A percentile compares a stretch with the other conserved stretches of the same genome.
Conservation (phyloP, 35 echinoderm and acorn worm genomes). For the Amphiura filiformis region DNA sequence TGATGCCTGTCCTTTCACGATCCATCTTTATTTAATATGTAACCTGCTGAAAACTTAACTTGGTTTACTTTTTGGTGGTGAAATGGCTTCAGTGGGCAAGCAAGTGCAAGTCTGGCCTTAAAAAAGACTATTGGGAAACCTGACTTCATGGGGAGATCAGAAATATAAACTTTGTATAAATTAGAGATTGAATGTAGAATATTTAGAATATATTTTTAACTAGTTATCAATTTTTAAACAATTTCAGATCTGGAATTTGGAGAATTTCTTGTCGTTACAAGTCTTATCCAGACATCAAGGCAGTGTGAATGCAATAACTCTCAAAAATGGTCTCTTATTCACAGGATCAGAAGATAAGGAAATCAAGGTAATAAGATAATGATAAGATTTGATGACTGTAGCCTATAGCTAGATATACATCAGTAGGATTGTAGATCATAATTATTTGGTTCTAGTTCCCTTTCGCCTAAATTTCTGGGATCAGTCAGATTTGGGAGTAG, state of each 20-base stretch:
- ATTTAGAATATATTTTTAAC: too few relatives aligned
- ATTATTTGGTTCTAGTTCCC: not conserved
- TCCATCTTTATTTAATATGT: too few relatives aligned
- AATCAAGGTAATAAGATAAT: constrained; percentile 78
- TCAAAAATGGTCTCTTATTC: constrained; percentile 82
- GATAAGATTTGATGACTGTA: not conserved
- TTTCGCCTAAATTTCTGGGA: not conserved
- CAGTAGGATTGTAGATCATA: not conserved
- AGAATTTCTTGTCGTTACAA: constrained; percentile 91
- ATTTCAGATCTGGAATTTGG: constrained; percentile 79
- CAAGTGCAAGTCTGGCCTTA: too few relatives aligned
- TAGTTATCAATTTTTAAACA: not conserved
- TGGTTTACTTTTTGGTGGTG: too few relatives aligned
- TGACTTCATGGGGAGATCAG: too few relatives aligned
- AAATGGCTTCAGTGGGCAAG: too few relatives aligned
- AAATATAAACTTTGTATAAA: too few relatives aligned
- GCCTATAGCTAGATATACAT: not conserved
- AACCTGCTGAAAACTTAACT: too few relatives aligned
- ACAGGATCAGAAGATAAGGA: constrained; percentile 96
- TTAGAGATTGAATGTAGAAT: too few relatives aligned
- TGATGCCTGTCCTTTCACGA: too few relatives aligned
- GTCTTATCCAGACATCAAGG: constrained; percentile 86
- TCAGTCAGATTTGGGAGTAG: not conserved
- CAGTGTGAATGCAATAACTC: constrained; percentile 74
- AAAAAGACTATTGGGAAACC: too few relatives aligned